Evolutionary conservation across 2,888 invertebrate species (phyloP).

Genomic region (Hirtodrosophila histrioides): DNA sequence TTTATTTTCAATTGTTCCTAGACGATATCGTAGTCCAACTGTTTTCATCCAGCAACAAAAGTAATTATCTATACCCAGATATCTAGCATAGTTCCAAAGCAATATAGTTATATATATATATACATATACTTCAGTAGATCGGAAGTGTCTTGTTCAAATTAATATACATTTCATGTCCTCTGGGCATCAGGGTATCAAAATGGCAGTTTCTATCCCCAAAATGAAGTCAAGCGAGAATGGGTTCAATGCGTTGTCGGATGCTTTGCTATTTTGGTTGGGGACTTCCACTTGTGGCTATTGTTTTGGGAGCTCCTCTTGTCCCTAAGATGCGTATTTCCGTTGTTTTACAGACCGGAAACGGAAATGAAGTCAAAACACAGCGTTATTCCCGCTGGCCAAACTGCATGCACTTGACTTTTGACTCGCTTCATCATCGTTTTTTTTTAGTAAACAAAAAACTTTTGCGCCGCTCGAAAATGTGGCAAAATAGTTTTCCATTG

Average conservation of each 20-base stretch:
- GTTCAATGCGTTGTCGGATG: conserved; percentile 41
- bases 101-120: no score
- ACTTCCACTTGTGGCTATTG: conserved; percentile 53
- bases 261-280: conserved; percentile 22
- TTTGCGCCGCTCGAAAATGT: conserved; percentile 21
- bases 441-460: conserved; percentile 32
- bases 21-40: no score
- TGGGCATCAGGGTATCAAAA: not conserved
- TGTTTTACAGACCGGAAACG: conserved; percentile 53
- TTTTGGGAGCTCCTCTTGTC: conserved; percentile 28
- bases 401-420: conserved; percentile 37
- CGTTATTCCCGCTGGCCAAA: conserved; percentile 11
- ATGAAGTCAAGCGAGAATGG: conserved; percentile 73
- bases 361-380: conserved; percentile 63
- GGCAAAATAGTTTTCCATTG: conserved; percentile 28
- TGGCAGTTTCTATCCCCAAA: conserved; percentile 39
- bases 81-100: no score
- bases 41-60: no score
- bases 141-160: not conserved
- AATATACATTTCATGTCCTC: not conserved
- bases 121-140: no score
- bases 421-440: conserved; percentile 28
- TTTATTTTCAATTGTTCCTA: no score
- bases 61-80: no score
- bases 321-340: conserved; percentile 28